Percentiles rank a stretch among this genome's conserved stretches.
phyloP scores from a whole-genome alignment of 2,797 vertebrate species.

The Glyptemys insculpta region DNA sequence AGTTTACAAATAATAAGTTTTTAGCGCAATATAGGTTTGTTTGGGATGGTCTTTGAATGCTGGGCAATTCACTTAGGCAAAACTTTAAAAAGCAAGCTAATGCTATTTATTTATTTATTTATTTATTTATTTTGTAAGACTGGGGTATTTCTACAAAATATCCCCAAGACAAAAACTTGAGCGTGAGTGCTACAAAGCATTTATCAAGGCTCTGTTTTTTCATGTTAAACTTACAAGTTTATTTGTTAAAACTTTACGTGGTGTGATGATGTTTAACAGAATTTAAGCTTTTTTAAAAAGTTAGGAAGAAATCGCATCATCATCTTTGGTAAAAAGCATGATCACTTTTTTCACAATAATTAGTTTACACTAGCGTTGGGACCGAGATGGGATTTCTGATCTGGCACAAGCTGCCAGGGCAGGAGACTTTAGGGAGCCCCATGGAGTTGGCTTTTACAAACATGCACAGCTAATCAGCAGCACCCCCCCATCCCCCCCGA shows the following conservation, averaged over 20 bases:
- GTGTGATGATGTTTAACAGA: background rate
- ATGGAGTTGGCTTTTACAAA: no score
- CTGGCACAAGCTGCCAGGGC: background rate
- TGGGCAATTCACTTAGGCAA: background rate
- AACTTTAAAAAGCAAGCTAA: background rate
- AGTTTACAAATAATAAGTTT: no score
- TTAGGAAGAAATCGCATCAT: background rate
- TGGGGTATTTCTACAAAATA: background rate
- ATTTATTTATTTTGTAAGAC: no score
- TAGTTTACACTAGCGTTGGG: background rate
- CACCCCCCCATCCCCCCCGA: no score
- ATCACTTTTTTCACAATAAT: background rate
- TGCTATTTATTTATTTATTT: no score
- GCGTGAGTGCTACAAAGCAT: background rate
- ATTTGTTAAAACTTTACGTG: background rate
- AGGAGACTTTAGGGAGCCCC: no score
- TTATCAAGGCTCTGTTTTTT: background rate
- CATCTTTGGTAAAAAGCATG: no score
- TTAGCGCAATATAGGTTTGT: background rate
- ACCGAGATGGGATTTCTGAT: background rate
- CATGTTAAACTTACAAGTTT: background rate
- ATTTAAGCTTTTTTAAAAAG: background rate
- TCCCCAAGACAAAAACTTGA: background rate
- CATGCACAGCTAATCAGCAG: no score
- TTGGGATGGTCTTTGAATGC: background rate